Evolutionary conservation across 2,888 invertebrate species (phyloP).

Genomic region (Hermaeophaga mercurialis): DNA sequence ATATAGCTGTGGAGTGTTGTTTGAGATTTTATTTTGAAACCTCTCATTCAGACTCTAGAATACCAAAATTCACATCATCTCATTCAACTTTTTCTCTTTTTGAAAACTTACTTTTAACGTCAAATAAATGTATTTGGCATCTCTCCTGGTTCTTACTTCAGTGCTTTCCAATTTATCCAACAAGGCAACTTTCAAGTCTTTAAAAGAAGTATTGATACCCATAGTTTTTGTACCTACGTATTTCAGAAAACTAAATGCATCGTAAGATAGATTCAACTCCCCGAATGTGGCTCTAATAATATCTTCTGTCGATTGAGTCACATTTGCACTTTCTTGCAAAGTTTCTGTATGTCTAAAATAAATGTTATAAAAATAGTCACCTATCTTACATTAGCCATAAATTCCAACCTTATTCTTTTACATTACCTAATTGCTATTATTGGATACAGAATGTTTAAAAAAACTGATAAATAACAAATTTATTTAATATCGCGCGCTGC

Average conservation of each 20-base stretch:
- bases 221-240: constrained; percentile 68
- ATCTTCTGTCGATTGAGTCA: constrained; percentile 67
- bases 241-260: constrained; percentile 74
- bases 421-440: too few species aligned
- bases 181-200: constrained; percentile 63
- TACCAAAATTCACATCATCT: constrained; percentile 21
- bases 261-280: constrained; percentile 66
- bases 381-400: too few species aligned
- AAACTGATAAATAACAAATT: too few species aligned
- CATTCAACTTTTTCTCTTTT: too few species aligned
- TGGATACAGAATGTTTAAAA: too few species aligned
- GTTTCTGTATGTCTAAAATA: constrained; percentile 65
- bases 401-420: too few species aligned
- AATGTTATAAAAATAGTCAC: not conserved
- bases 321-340: constrained; percentile 63
- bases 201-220: constrained; percentile 64
- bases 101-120: constrained; percentile 64
- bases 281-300: constrained; percentile 66
- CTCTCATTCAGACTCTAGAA: constrained; percentile 71
- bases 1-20: constrained; percentile 67
- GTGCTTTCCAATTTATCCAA: constrained; percentile 70
- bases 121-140: constrained; percentile 69
- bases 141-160: constrained; percentile 71
- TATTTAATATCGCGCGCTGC: too few species aligned
- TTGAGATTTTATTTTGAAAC: constrained; percentile 71